phyloP scores from a whole-genome alignment of 2,888 invertebrate species.

The Tetropium fuscum region DNA sequence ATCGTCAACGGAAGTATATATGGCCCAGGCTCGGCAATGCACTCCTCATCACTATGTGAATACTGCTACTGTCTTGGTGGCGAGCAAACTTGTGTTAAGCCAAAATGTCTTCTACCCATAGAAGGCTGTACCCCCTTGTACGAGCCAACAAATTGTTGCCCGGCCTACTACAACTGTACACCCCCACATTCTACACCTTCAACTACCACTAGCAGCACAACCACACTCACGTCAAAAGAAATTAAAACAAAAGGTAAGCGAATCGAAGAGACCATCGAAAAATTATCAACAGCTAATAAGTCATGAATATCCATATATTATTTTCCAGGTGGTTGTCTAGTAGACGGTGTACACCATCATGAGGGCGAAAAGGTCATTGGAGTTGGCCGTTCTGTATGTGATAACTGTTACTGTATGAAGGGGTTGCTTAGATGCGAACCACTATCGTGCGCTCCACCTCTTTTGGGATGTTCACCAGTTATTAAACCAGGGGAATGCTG shows the following conservation, averaged over 20 bases:
- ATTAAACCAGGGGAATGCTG: slow-evolving; percentile 84
- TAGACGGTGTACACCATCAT: slow-evolving; percentile 71
- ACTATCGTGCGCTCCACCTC: slow-evolving; percentile 79
- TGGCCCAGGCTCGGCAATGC: slow-evolving; percentile 87
- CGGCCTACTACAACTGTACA: slow-evolving; percentile 81
- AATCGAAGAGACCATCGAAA: too few species aligned
- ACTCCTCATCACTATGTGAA: slow-evolving; percentile 82
- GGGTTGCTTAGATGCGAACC: slow-evolving; percentile 81
- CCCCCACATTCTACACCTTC: slow-evolving; percentile 45
- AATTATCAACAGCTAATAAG: too few species aligned
- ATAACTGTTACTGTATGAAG: slow-evolving; percentile 84
- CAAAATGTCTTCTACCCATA: slow-evolving; percentile 82
- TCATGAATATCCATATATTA: slow-evolving; percentile 34
- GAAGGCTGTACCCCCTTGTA: slow-evolving; percentile 75
- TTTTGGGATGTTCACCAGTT: slow-evolving; percentile 82
- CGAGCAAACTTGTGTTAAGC: slow-evolving; percentile 80
- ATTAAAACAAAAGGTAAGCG: background rate
- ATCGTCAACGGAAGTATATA: slow-evolving; percentile 78
- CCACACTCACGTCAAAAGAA: slow-evolving; percentile 35
- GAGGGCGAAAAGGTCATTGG: slow-evolving; percentile 80
- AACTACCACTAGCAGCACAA: slow-evolving; percentile 47
- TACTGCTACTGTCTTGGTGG: slow-evolving; percentile 85
- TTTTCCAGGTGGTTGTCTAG: slow-evolving; percentile 70
- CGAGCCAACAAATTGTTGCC: slow-evolving; percentile 81
- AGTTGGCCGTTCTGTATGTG: slow-evolving; percentile 73